These are phyloP conservation scores for Rhinoptilus africanus DNA, from an alignment of 2,113 vertebrate genomes.

Conservation along the genomic window DNA sequence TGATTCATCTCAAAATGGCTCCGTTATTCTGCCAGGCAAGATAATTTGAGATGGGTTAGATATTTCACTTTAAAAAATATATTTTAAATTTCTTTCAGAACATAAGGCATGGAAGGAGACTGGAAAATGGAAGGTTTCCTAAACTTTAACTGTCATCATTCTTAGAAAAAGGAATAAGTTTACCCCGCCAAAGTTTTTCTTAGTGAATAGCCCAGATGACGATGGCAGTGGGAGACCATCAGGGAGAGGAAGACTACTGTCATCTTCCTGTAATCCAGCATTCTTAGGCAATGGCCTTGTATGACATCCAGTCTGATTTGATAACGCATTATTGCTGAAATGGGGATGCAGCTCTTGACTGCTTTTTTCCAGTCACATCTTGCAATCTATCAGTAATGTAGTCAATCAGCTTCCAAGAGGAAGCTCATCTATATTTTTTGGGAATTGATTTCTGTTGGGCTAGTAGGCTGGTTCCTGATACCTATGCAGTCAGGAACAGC, in stretches of 20 bases:
- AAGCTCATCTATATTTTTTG: not conserved
- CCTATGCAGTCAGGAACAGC: not conserved
- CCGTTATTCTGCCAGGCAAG: not conserved
- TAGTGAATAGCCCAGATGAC: not conserved
- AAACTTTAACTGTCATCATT: not conserved
- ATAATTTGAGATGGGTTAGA: not conserved
- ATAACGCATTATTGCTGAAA: not conserved
- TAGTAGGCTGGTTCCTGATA: not conserved
- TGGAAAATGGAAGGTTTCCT: not conserved
- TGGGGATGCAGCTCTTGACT: not conserved
- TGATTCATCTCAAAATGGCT: not conserved
- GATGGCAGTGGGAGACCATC: not conserved
- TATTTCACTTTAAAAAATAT: not conserved
- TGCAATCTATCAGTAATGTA: not conserved
- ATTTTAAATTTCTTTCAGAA: not conserved
- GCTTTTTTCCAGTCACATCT: not conserved
- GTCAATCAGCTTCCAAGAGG: not conserved
- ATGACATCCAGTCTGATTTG: not conserved
- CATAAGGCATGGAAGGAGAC: not conserved
- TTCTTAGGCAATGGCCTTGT: not conserved
- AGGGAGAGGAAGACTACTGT: not conserved
- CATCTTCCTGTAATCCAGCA: not conserved
- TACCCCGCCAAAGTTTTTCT: not conserved
- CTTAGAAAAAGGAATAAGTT: not conserved
- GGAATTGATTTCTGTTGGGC: not conserved